These are phyloP conservation scores for Percina caprodes DNA, from an alignment of 2,113 vertebrate species.

Conservation along the genomic window DNA sequence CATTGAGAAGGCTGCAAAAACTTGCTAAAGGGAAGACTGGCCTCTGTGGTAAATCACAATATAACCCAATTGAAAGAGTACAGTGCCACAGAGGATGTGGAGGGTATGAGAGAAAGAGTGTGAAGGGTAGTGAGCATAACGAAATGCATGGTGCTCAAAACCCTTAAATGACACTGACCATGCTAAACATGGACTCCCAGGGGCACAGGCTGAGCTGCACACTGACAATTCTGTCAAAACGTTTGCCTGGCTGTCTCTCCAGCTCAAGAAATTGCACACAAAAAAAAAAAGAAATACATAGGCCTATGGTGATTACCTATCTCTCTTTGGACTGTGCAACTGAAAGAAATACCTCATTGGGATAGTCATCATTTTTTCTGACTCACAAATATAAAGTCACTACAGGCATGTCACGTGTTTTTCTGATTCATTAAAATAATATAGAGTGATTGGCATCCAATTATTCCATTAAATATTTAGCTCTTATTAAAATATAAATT, in stretches of 20 bases:
- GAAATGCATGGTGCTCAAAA: slow-evolving; percentile 45
- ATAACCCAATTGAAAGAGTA: slow-evolving; percentile 21
- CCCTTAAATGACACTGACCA: slow-evolving; percentile 38
- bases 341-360: not conserved
- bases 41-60: slow-evolving; percentile 52
- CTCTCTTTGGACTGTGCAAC: not conserved
- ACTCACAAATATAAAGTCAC: not conserved
- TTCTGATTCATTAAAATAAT: not conserved
- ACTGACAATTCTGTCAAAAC: slow-evolving; percentile 28
- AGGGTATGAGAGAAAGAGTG: not conserved
- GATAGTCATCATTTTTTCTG: not conserved
- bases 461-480: not conserved
- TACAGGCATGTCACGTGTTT: not conserved
- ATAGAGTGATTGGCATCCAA: not conserved
- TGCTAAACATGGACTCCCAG: slow-evolving; percentile 35
- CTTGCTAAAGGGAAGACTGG: slow-evolving; percentile 10
- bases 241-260: not conserved
- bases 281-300: no score
- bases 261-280: slow-evolving; percentile 7
- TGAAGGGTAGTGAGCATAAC: slow-evolving; percentile 31
- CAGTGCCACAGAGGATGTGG: not conserved
- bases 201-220: slow-evolving; percentile 13
- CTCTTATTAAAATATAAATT: not conserved
- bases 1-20: slow-evolving; percentile 10
- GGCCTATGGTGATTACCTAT: not conserved